Evolutionary conservation across 2,797 vertebrate species (phyloP).

Genomic region (Hoplostethus atlanticus): DNA sequence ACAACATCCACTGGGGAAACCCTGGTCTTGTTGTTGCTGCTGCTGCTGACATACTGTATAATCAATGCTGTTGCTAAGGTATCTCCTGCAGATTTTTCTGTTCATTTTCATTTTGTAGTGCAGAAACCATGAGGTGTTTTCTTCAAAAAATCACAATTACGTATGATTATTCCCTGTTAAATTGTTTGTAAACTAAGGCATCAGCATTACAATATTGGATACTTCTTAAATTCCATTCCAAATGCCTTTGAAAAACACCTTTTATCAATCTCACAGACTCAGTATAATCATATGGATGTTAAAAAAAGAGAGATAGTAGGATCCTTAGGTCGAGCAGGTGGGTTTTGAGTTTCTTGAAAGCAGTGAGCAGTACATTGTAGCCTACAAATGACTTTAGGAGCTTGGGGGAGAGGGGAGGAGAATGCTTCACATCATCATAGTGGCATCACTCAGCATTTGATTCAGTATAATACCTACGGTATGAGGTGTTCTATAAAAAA

Average conservation of each 20-base stretch:
- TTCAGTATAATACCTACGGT: too few relatives aligned
- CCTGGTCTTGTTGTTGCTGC: not conserved
- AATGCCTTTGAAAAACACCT: too few relatives aligned
- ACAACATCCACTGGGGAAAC: slow-evolving; percentile 29
- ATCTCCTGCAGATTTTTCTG: not conserved
- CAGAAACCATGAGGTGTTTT: slow-evolving; percentile 9
- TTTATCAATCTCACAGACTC: too few relatives aligned
- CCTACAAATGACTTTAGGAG: too few relatives aligned
- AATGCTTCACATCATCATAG: too few relatives aligned
- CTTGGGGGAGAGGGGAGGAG: too few relatives aligned
- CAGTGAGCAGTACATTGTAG: too few relatives aligned
- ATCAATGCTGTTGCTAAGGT: slow-evolving; percentile 50
- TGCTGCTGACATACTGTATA: slow-evolving; percentile 38
- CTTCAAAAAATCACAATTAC: not conserved
- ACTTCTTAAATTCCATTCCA: too few relatives aligned
- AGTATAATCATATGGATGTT: not conserved
- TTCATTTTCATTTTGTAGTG: slow-evolving; percentile 19
- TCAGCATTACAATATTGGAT: not conserved
- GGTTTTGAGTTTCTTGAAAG: not conserved
- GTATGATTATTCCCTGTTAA: not conserved
- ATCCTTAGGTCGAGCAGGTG: not conserved
- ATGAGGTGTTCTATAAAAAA: not conserved
- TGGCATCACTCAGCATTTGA: too few relatives aligned
- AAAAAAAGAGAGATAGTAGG: not conserved
- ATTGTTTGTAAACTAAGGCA: not conserved